Percentiles rank a stretch among this genome's conserved stretches.
Evolutionary conservation across 2,113 vertebrate species (phyloP).

Genomic region (Thymallus thymallus): DNA sequence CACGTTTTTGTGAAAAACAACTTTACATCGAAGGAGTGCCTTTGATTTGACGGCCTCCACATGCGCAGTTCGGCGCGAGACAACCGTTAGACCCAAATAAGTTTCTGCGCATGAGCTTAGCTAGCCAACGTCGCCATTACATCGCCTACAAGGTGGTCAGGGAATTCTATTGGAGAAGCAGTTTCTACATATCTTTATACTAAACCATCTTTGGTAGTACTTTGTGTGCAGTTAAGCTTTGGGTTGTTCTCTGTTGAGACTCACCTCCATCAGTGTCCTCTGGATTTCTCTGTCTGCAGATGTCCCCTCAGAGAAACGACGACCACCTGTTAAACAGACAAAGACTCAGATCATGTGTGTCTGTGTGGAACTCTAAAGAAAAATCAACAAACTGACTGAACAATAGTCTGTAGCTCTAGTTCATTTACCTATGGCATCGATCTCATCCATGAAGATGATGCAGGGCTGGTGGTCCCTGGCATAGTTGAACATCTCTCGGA

Average conservation of each 20-base stretch:
- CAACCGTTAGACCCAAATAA: no score
- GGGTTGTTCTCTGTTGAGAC: not conserved
- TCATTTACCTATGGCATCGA: constrained; percentile 83
- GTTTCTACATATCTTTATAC: not conserved
- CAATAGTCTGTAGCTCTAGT: not conserved
- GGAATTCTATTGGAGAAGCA: no score
- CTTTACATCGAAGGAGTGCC: no score
- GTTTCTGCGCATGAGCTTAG: no score
- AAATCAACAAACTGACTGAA: not conserved
- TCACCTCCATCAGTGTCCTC: constrained; percentile 88
- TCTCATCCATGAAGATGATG: constrained; percentile 94
- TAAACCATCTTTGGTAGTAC: not conserved
- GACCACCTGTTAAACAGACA: constrained; percentile 73
- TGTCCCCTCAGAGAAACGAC: constrained; percentile 88
- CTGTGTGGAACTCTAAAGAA: not conserved
- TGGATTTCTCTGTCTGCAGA: constrained; percentile 90
- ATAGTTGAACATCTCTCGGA: constrained; percentile 92
- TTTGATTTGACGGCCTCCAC: no score
- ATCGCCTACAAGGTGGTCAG: no score
- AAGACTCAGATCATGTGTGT: no score
- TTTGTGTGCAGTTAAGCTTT: not conserved
- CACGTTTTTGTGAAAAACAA: no score
- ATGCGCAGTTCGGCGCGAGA: no score
- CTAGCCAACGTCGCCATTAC: no score
- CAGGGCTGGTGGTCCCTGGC: constrained; percentile 88